These are phyloP conservation scores for Tragelaphus scriptus DNA, from an alignment of 2,113 vertebrate species.

Conservation along the genomic window DNA sequence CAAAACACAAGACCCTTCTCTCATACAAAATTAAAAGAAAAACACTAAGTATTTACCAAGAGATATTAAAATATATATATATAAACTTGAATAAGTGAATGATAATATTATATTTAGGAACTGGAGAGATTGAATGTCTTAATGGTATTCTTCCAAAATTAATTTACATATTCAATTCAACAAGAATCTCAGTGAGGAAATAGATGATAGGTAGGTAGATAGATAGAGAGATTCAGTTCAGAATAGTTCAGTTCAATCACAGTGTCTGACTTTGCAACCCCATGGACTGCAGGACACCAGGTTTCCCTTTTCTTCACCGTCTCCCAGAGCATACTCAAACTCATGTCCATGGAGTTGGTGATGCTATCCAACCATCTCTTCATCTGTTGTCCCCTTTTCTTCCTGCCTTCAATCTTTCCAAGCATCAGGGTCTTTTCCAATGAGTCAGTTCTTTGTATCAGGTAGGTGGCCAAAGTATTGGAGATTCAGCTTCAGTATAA, in stretches of 20 bases:
- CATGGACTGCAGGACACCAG: background rate
- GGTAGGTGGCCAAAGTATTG: background rate
- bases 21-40: background rate
- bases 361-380: background rate
- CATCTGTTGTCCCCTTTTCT: accelerated
- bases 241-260: background rate
- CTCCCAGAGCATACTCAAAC: background rate
- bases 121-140: background rate
- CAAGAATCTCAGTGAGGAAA: background rate
- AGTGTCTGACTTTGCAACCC: background rate
- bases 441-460: background rate
- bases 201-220: background rate
- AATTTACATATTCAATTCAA: background rate
- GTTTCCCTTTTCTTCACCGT: background rate
- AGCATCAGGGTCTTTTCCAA: background rate
- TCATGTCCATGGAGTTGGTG: background rate
- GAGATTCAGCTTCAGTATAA: background rate
- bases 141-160: background rate
- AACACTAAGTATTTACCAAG: background rate
- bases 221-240: background rate
- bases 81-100: background rate
- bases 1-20: background rate
- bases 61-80: background rate
- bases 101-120: background rate
- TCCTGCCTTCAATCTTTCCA: background rate